phyloP scores from a whole-genome alignment of 2,113 vertebrate species.

The Nerophis lumbriciformis region DNA sequence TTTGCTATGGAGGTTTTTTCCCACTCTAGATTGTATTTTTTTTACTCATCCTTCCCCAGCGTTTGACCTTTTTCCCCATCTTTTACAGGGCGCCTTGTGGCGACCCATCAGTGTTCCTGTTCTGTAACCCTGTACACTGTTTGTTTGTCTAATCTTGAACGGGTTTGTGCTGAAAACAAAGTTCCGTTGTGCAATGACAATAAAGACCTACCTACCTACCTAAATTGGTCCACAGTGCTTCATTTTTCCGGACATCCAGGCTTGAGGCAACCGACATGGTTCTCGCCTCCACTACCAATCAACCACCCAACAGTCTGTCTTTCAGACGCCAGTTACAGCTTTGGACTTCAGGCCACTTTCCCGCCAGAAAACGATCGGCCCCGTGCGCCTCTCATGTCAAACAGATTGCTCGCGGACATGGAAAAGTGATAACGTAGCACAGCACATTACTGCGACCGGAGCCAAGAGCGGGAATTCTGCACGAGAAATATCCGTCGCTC shows the following conservation, averaged over 20 bases:
- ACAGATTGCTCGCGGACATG: constrained; percentile 3
- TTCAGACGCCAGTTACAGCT: not conserved
- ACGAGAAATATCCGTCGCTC: too few relatives aligned
- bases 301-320: not conserved
- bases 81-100: too few relatives aligned
- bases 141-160: too few relatives aligned
- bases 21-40: too few relatives aligned
- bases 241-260: not conserved
- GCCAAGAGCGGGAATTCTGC: constrained; percentile 1
- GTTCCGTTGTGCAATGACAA: too few relatives aligned
- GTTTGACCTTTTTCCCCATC: too few relatives aligned
- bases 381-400: constrained; percentile 3
- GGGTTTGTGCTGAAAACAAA: too few relatives aligned
- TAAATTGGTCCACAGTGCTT: not conserved
- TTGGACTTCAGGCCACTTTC: not conserved
- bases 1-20: too few relatives aligned
- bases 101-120: too few relatives aligned
- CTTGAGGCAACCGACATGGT: not conserved
- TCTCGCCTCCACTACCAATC: not conserved
- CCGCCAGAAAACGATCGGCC: not conserved
- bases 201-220: too few relatives aligned
- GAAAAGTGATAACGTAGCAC: constrained; percentile 4
- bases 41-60: too few relatives aligned
- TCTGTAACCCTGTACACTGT: too few relatives aligned
- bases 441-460: not conserved